phyloP scores from a whole-genome alignment of 2,113 vertebrate genomes.

The Hepsetus odoe region DNA sequence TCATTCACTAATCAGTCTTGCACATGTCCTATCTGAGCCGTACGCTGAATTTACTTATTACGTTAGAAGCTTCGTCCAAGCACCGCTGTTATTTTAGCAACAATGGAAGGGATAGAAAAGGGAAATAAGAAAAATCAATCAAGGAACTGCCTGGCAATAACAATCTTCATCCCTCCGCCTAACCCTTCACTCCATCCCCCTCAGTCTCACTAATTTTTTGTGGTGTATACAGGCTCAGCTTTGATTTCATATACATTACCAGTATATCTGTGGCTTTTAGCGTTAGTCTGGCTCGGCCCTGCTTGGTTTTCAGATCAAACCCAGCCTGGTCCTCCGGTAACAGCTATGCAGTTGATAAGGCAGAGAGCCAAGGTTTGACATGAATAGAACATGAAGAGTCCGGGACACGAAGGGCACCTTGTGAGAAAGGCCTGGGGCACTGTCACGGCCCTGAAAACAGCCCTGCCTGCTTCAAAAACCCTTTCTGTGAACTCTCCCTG shows the following conservation, averaged over 20 bases:
- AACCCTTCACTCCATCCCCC: slow-evolving; percentile 37
- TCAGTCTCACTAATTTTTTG: slow-evolving; percentile 53
- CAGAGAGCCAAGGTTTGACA: slow-evolving; percentile 39
- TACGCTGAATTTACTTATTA: slow-evolving; percentile 26
- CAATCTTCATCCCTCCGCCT: slow-evolving; percentile 47
- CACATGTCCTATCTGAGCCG: neutral
- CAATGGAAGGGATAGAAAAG: neutral
- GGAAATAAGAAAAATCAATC: slow-evolving; percentile 20
- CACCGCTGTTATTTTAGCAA: slow-evolving; percentile 2
- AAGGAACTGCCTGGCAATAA: slow-evolving; percentile 22
- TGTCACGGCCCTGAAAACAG: slow-evolving; percentile 23
- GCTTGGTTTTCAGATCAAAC: slow-evolving; percentile 44
- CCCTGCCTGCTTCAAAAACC: slow-evolving; percentile 4
- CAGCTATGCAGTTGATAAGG: slow-evolving; percentile 30
- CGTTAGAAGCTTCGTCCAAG: neutral
- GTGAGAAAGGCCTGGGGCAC: slow-evolving; percentile 44
- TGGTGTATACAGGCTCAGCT: slow-evolving; percentile 46
- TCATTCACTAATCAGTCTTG: neutral
- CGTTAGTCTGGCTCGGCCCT: slow-evolving; percentile 49
- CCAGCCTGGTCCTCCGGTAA: slow-evolving; percentile 29
- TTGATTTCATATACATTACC: slow-evolving; percentile 41
- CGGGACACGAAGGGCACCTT: slow-evolving; percentile 60
- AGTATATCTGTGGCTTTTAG: slow-evolving; percentile 49
- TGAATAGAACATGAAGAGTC: slow-evolving; percentile 39
- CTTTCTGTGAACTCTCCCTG: neutral